Evolutionary conservation across 2,113 vertebrate species (phyloP).

Genomic region (Carettochelys insculpta): DNA sequence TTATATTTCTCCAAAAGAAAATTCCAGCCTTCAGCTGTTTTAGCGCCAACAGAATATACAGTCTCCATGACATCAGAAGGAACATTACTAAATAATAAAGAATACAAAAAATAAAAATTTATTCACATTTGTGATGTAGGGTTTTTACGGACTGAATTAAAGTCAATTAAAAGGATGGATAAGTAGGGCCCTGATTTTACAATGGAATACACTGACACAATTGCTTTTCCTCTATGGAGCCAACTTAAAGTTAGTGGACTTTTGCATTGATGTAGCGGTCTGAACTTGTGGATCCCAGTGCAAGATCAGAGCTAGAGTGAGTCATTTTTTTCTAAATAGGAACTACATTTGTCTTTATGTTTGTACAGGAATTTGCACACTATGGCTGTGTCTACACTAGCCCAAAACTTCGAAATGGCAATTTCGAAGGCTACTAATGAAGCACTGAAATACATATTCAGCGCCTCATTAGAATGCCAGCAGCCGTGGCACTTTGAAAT

Average conservation of each 20-base stretch:
- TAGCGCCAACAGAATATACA: conserved; percentile 20
- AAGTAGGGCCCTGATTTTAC: background rate
- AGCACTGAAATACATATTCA: no score
- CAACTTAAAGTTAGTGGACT: background rate
- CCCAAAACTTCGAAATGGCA: no score
- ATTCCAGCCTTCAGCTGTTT: conserved; percentile 42
- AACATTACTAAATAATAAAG: conserved; percentile 16
- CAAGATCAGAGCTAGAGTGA: background rate
- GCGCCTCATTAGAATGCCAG: no score
- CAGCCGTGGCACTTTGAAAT: no score
- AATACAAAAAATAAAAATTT: background rate
- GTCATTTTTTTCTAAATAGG: background rate
- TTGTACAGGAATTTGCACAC: background rate
- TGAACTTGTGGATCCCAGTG: background rate
- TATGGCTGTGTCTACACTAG: no score
- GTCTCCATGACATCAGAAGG: conserved; percentile 30
- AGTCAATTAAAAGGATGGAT: background rate
- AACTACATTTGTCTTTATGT: background rate
- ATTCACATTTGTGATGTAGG: background rate
- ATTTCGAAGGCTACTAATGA: no score
- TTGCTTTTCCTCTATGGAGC: background rate
- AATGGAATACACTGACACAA: background rate
- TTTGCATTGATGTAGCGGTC: background rate
- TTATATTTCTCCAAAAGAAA: conserved; percentile 37
- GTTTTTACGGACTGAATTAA: background rate